Conservation (phyloP, 2,113 vertebrate genomes). For the Dermatemys mawii region DNA sequence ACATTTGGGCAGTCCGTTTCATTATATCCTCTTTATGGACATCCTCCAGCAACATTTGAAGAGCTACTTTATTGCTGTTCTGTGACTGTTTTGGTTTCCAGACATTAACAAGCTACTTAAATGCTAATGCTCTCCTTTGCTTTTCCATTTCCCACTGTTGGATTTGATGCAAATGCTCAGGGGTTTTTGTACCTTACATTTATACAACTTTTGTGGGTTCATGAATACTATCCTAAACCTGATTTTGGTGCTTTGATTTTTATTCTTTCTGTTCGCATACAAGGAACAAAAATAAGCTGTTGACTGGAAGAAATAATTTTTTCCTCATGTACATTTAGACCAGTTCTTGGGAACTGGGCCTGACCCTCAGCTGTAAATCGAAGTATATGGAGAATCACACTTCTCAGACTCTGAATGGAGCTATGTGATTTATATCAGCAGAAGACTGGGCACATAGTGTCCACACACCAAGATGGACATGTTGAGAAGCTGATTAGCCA, state of each 20-base stretch:
- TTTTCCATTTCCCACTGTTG: neutral
- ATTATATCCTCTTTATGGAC: slow-evolving; percentile 79
- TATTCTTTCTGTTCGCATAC: neutral
- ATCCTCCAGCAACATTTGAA: slow-evolving; percentile 69
- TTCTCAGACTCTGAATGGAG: neutral
- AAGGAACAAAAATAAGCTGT: neutral
- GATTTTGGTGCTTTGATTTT: neutral
- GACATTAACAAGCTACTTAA: slow-evolving; percentile 58
- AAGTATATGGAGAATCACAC: neutral
- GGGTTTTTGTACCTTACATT: accelerated
- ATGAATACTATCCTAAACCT: neutral
- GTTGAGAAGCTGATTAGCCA: neutral
- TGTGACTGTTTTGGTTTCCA: slow-evolving; percentile 67
- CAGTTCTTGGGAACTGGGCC: neutral
- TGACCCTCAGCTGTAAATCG: neutral
- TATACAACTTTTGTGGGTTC: neutral
- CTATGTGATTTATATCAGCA: neutral
- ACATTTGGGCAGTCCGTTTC: slow-evolving; percentile 77
- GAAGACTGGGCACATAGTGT: neutral
- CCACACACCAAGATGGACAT: neutral
- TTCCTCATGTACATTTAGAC: neutral
- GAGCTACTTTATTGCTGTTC: slow-evolving; percentile 70
- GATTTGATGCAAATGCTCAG: neutral
- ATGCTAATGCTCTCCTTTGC: slow-evolving; percentile 2
- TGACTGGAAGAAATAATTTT: slow-evolving; percentile 34